A percentile compares a stretch with the other conserved stretches of the same genome.
phyloP scores from a whole-genome alignment of 2,888 invertebrate species.

The Drosophila algonquin region DNA sequence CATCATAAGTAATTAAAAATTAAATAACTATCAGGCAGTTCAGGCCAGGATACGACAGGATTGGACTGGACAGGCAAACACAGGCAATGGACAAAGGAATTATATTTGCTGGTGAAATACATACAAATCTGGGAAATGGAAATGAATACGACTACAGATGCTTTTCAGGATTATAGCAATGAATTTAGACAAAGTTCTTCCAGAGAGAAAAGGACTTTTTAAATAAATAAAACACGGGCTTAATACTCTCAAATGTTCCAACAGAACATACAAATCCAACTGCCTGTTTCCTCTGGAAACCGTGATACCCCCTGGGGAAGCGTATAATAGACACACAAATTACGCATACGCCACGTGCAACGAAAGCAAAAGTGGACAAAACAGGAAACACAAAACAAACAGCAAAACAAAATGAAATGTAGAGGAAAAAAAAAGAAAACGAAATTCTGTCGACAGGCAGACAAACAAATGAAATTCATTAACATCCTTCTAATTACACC shows the following conservation, averaged over 20 bases:
- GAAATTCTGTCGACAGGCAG: conserved; percentile 51
- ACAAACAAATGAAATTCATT: conserved; percentile 78
- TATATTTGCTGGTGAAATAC: conserved; percentile 35
- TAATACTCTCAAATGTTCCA: too few relatives aligned
- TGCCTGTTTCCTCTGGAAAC: neutral
- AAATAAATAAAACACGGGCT: neutral
- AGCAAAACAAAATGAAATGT: conserved; percentile 12
- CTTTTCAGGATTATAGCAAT: neutral
- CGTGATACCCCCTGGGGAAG: neutral
- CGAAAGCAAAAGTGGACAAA: conserved; percentile 55
- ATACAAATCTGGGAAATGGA: conserved; percentile 22
- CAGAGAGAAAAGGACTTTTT: too few relatives aligned
- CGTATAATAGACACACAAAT: conserved; percentile 29
- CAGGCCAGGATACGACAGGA: neutral
- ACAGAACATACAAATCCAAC: neutral
- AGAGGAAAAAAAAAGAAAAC: conserved; percentile 11
- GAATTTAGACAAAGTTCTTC: neutral
- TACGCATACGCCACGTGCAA: conserved; percentile 52
- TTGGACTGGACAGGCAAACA: neutral
- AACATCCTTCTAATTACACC: conserved; percentile 80
- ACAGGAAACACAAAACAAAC: conserved; percentile 18
- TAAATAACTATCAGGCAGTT: conserved; percentile 70
- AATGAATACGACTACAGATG: neutral
- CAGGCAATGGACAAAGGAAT: conserved; percentile 48
- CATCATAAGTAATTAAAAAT: conserved; percentile 74